These are phyloP conservation scores for Cherax quadricarinatus DNA, from an alignment of 1,140 invertebrate genomes.

Conservation along the genomic window DNA sequence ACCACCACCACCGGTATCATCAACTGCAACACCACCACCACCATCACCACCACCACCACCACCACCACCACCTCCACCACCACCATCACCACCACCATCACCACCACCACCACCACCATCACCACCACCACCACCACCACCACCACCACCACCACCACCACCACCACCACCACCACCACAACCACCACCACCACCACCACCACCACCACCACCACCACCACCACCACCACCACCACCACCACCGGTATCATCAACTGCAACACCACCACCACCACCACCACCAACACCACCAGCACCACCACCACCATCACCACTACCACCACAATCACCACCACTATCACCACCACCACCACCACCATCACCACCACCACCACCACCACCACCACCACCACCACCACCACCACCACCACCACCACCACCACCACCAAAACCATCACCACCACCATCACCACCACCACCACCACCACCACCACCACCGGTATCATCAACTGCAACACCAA, in stretches of 20 bases:
- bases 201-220: neutral
- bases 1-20: neutral
- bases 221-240: neutral
- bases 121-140: neutral
- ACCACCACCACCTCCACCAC: neutral
- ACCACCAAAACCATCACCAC: neutral
- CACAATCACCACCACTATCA: neutral
- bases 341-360: neutral
- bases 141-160: neutral
- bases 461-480: neutral
- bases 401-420: neutral
- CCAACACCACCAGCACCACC: neutral
- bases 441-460: neutral
- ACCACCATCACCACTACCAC: neutral
- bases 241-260: neutral
- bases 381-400: neutral
- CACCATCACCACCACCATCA: neutral
- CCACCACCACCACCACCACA: neutral
- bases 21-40: neutral
- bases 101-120: neutral
- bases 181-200: neutral
- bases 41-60: neutral
- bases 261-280: neutral
- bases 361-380: neutral
- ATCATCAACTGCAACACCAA: neutral